These are phyloP conservation scores for Falco novaeseelandiae DNA, from an alignment of 2,797 vertebrate genomes.

Conservation along the genomic window DNA sequence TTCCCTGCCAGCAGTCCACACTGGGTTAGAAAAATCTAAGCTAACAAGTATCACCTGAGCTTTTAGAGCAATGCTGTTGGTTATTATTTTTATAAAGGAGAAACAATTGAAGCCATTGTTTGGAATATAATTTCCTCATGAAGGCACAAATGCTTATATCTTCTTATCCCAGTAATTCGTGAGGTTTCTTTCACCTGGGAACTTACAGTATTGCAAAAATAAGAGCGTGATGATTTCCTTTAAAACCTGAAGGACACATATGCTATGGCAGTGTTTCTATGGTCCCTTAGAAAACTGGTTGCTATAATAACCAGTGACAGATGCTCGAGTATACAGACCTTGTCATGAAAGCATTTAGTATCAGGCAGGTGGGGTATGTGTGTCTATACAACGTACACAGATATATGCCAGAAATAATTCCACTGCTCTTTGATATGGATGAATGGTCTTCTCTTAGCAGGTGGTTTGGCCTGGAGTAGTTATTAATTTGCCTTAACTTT, in stretches of 20 bases:
- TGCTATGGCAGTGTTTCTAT: background rate
- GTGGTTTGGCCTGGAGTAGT: background rate
- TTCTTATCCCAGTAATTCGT: background rate
- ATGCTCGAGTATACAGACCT: background rate
- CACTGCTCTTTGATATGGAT: background rate
- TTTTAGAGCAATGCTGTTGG: background rate
- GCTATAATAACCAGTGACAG: background rate
- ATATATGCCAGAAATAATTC: background rate
- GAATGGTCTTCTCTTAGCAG: background rate
- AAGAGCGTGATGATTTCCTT: background rate
- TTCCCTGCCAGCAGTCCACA: background rate
- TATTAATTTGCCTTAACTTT: background rate
- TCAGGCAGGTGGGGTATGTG: background rate
- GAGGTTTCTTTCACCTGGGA: background rate
- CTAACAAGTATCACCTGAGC: background rate
- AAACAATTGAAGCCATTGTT: background rate
- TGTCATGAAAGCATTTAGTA: background rate
- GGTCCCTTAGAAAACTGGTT: background rate
- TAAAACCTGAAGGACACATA: rapidly evolving
- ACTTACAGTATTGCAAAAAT: background rate
- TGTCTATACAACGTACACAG: background rate
- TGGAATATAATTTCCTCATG: background rate
- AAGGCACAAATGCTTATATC: background rate
- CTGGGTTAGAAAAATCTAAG: background rate
- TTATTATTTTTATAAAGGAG: background rate